Conservation (phyloP, 2,113 vertebrate species). For the Sapajus apella region DNA sequence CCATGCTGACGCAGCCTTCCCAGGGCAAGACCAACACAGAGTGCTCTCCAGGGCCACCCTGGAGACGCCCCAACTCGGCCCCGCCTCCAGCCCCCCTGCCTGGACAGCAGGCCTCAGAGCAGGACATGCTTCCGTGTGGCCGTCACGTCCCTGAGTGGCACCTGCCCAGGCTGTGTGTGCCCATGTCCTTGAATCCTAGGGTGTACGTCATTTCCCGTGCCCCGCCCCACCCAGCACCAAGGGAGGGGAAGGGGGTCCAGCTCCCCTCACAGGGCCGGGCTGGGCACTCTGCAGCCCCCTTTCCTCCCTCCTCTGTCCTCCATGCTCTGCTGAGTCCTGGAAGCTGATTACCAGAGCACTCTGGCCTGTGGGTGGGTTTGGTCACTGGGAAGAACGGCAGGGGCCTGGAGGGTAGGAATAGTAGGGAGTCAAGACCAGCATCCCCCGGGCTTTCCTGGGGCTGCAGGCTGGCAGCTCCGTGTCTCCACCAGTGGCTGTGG, state of each 20-base stretch:
- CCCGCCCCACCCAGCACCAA: neutral
- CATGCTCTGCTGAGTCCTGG: neutral
- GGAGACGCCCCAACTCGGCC: neutral
- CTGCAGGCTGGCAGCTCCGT: neutral
- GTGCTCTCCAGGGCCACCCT: neutral
- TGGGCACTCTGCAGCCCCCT: neutral
- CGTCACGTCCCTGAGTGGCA: neutral
- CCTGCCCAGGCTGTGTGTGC: neutral
- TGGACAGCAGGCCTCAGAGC: neutral
- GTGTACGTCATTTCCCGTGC: neutral
- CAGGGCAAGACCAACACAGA: neutral
- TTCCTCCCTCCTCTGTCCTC: neutral
- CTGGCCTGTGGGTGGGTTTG: neutral
- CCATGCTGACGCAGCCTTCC: neutral
- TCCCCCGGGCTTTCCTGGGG: neutral
- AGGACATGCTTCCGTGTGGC: neutral
- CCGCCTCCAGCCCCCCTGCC: neutral
- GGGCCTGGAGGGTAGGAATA: neutral
- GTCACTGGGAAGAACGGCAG: neutral
- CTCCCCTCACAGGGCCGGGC: neutral
- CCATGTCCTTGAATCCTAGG: neutral
- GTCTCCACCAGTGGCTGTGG: rapidly evolving
- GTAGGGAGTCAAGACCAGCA: neutral
- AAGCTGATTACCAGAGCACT: neutral
- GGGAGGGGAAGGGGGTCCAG: neutral